Evolutionary conservation across 2,113 vertebrate species (phyloP).

Genomic region (Forbesichthys papilliferus): DNA sequence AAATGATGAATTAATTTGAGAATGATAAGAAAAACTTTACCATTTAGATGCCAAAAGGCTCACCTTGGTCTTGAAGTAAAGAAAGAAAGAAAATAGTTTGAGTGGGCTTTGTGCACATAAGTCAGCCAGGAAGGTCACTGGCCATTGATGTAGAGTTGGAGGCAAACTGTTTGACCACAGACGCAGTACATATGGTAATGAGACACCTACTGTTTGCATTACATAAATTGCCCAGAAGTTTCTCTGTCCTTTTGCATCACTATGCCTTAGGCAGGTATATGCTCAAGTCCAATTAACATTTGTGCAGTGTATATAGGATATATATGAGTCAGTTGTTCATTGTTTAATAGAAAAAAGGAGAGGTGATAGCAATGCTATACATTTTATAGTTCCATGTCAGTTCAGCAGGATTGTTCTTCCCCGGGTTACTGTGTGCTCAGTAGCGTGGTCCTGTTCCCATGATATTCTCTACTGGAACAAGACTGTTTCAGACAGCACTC

Average conservation of each 20-base stretch:
- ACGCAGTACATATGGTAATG: conserved; percentile 23
- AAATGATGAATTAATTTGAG: too few relatives aligned
- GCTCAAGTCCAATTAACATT: conserved; percentile 12
- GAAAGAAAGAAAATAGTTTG: too few relatives aligned
- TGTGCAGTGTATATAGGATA: not conserved
- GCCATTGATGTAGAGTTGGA: conserved; percentile 28
- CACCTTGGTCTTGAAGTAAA: too few relatives aligned
- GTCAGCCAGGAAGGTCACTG: conserved; percentile 2
- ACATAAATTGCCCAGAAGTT: conserved; percentile 26
- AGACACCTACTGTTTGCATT: conserved; percentile 8
- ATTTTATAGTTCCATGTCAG: conserved; percentile 26
- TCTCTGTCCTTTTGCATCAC: not conserved
- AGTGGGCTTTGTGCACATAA: too few relatives aligned
- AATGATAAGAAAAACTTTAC: too few relatives aligned
- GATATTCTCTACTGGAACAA: not conserved
- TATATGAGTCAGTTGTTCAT: not conserved
- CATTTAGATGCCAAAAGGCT: too few relatives aligned
- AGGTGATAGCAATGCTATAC: conserved; percentile 40
- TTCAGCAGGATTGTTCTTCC: conserved; percentile 29
- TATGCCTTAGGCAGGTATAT: not conserved
- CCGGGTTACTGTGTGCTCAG: not conserved
- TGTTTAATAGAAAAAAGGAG: not conserved
- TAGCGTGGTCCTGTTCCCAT: conserved; percentile 15
- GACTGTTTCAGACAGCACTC: not conserved
- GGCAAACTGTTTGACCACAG: conserved; percentile 33